phyloP scores from a whole-genome alignment of 2,888 invertebrate genomes.

The Cenopis cana region DNA sequence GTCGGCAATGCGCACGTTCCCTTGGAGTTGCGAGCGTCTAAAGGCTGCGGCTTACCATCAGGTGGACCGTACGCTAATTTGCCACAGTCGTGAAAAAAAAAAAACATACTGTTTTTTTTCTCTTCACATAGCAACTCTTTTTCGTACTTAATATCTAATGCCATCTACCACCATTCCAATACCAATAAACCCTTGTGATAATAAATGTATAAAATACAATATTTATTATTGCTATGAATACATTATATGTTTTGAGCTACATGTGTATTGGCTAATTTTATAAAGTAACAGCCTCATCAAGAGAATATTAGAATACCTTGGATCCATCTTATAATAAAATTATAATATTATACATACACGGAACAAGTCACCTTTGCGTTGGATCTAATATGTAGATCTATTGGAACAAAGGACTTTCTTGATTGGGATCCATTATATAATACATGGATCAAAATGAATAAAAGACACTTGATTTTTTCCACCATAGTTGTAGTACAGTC shows the following conservation, averaged over 20 bases:
- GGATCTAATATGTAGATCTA: not conserved
- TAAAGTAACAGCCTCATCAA: slow-evolving; percentile 14
- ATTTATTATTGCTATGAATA: slow-evolving; percentile 44
- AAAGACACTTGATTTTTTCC: too few relatives aligned
- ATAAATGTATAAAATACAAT: slow-evolving; percentile 35
- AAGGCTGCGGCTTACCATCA: too few relatives aligned
- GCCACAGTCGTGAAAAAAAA: too few relatives aligned
- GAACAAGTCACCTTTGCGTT: too few relatives aligned
- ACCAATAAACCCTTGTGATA: slow-evolving; percentile 17
- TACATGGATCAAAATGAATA: not conserved
- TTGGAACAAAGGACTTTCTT: not conserved
- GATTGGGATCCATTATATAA: not conserved
- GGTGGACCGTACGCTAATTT: too few relatives aligned
- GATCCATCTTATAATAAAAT: not conserved
- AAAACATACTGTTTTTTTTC: too few relatives aligned
- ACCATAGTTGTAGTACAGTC: too few relatives aligned
- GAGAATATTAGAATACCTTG: not conserved
- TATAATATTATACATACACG: too few relatives aligned
- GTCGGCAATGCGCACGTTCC: too few relatives aligned
- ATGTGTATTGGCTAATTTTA: slow-evolving; percentile 32
- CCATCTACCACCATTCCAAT: slow-evolving; percentile 7
- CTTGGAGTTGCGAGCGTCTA: too few relatives aligned
- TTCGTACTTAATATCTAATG: not conserved
- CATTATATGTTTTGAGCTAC: slow-evolving; percentile 38
- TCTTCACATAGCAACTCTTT: not conserved